Base-by-base conservation (phyloP, 1,140 invertebrate species). In the Fopius arisanus region DNA sequence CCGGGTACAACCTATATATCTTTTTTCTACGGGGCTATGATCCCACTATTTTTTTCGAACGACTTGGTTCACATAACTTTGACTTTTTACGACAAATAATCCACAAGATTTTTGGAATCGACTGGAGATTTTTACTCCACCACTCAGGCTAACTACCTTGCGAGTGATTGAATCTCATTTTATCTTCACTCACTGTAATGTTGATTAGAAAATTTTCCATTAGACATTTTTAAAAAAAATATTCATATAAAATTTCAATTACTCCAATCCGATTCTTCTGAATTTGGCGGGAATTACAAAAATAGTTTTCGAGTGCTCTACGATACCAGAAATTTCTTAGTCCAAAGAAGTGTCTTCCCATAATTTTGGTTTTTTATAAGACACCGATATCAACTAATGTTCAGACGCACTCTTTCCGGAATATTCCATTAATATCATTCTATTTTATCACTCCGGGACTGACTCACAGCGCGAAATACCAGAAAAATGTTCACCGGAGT, bases 331-430 rank as follows among this genome's bases (percentile, higher is more conserved):
- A 29, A 9, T 37, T 28, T 59, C n/a, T n/a, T n/a, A n/a, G n/a
- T n/a, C n/a, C n/a, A n/a, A n/a, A n/a, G n/a, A n/a, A n/a, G n/a
- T n/a, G n/a, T n/a, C n/a, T 28, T 59, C 54, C 5, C 54, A 59
- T 59, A 59, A 59, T 0, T 59, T 59, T 26, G 7, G 7, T 1
- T 59, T 59, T 59, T 59, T 59, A 72, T 43, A 66, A n/a, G 37
- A 21, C 21, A n/a, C 51, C 29, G 12, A 26, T 65, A 72, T 72
- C 62, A 72, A 65, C 70, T 72, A 72, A 66, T 71, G 69, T 63
- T 40, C 31, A 71, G 63, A 71, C 33, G 59, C 51, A 71, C 69
- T 71, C 21, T 41, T 51, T 33, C 26, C 23, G 9, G 21, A 67
- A 26, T 9, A 21, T 26, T 69, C n/a, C 23, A 59, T 59, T 59